Evolutionary conservation across 2,888 invertebrate species (phyloP).

Genomic region (Perizoma flavofasciatum): DNA sequence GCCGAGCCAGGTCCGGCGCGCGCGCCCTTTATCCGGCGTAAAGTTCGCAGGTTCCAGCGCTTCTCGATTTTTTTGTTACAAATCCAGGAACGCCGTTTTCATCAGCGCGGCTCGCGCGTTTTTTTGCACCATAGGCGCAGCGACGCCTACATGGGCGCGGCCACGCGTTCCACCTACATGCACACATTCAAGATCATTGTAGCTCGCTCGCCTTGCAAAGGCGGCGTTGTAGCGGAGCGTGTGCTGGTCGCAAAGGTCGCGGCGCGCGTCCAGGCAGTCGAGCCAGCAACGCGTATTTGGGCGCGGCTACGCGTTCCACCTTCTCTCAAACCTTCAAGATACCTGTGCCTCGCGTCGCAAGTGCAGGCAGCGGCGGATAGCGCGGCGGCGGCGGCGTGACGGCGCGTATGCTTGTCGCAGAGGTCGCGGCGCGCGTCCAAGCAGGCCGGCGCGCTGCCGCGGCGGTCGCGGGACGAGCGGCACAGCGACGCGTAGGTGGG

Average conservation of each 20-base stretch:
- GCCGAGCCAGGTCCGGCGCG: too few relatives aligned
- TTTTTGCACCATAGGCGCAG: conserved; percentile 65
- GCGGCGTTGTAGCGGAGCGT: too few relatives aligned
- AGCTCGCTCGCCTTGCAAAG: too few relatives aligned
- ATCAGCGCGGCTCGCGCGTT: conserved; percentile 49
- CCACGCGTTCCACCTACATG: conserved; percentile 84
- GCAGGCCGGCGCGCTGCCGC: conserved; percentile 54
- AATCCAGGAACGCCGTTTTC: too few relatives aligned
- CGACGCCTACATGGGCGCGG: conserved; percentile 88
- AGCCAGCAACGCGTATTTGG: conserved; percentile 86
- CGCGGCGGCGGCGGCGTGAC: conserved; percentile 69
- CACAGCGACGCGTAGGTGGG: conserved; percentile 86
- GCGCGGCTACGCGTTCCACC: conserved; percentile 41
- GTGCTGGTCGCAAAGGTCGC: conserved; percentile 45
- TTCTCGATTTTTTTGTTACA: too few relatives aligned
- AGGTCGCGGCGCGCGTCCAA: conserved; percentile 36
- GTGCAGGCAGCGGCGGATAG: conserved; percentile 56
- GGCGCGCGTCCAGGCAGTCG: conserved; percentile 39
- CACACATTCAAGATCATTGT: too few relatives aligned
- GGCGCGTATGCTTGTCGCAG: conserved; percentile 64
- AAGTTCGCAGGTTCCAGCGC: too few relatives aligned
- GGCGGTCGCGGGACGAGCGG: conserved; percentile 64
- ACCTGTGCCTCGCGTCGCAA: conserved; percentile 68
- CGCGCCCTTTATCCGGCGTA: too few relatives aligned
- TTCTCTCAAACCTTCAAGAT: not conserved